Percentiles rank a stretch among this genome's conserved stretches.
phyloP scores from a whole-genome alignment of 2,888 invertebrate species.

The Prosopocoilus inquinatus region DNA sequence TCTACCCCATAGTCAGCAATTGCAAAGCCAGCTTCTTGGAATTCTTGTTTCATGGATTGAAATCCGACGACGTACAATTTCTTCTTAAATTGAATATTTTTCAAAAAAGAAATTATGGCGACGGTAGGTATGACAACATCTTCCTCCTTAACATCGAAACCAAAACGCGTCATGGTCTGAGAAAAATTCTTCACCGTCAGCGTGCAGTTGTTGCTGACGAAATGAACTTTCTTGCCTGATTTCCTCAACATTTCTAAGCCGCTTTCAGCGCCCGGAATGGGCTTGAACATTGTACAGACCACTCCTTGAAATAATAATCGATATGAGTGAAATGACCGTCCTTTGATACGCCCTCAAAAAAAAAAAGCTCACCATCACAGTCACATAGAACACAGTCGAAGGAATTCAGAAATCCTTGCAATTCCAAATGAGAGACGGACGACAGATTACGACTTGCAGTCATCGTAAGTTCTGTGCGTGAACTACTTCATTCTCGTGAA shows the following conservation, averaged over 20 bases:
- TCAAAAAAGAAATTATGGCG: slow-evolving; percentile 56
- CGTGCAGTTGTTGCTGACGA: slow-evolving; percentile 35
- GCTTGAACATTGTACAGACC: slow-evolving; percentile 46
- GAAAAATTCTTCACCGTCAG: slow-evolving; percentile 41
- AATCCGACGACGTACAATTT: slow-evolving; percentile 53
- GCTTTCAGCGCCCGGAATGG: slow-evolving; percentile 51
- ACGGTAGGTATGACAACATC: slow-evolving; percentile 54
- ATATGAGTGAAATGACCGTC: not conserved
- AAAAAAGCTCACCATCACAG: slow-evolving; percentile 55
- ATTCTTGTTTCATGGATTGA: slow-evolving; percentile 42
- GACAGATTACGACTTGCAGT: slow-evolving; percentile 12
- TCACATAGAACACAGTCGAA: slow-evolving; percentile 59
- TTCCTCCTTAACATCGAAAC: slow-evolving; percentile 37
- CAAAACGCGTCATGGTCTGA: slow-evolving; percentile 21
- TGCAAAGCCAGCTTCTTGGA: slow-evolving; percentile 52
- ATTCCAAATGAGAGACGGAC: slow-evolving; percentile 29
- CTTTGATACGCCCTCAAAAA: not conserved
- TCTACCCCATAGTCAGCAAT: slow-evolving; percentile 48
- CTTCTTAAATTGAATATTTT: slow-evolving; percentile 54
- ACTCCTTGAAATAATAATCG: slow-evolving; percentile 51
- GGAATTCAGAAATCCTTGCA: slow-evolving; percentile 48
- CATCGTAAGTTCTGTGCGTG: too few relatives aligned
- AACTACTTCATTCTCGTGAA: not conserved
- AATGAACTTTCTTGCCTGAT: slow-evolving; percentile 50
- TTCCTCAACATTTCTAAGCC: slow-evolving; percentile 52